phyloP scores from a whole-genome alignment of 2,888 invertebrate species.

The Athalia cordata region DNA sequence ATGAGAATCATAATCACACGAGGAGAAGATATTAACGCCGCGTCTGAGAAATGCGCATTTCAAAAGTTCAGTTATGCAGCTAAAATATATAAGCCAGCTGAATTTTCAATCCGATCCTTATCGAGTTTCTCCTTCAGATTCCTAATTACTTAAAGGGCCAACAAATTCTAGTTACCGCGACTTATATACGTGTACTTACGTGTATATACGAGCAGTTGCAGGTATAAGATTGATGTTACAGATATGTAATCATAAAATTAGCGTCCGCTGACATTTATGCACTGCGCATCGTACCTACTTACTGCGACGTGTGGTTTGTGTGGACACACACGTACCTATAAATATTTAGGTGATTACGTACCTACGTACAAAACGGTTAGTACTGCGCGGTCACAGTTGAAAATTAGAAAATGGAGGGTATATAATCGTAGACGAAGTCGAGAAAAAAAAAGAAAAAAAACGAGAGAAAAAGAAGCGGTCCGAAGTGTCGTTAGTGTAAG shows the following conservation, averaged over 20 bases:
- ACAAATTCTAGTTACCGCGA: background rate
- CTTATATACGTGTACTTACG: constrained; percentile 4
- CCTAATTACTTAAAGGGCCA: constrained; percentile 25
- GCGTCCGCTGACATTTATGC: constrained; percentile 3
- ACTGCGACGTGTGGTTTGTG: too few relatives aligned
- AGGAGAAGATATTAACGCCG: too few relatives aligned
- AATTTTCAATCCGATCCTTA: constrained; percentile 12
- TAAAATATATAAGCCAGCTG: constrained; percentile 23
- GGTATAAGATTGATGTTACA: constrained; percentile 21
- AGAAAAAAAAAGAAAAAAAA: background rate
- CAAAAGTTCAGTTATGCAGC: background rate
- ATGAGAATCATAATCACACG: too few relatives aligned
- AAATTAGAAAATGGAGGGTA: background rate
- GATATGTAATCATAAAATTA: constrained; percentile 30
- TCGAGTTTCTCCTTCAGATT: constrained; percentile 37
- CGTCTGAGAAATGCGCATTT: too few relatives aligned
- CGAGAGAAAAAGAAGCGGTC: constrained; percentile 2
- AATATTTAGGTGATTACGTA: too few relatives aligned
- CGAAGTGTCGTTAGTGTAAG: constrained; percentile 28
- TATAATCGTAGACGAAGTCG: background rate
- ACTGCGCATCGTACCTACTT: background rate
- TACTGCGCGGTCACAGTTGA: background rate
- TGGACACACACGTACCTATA: too few relatives aligned
- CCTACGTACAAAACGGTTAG: background rate
- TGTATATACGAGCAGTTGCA: background rate